phyloP scores from a whole-genome alignment of 2,113 vertebrate genomes.

The Syngnathus typhle region DNA sequence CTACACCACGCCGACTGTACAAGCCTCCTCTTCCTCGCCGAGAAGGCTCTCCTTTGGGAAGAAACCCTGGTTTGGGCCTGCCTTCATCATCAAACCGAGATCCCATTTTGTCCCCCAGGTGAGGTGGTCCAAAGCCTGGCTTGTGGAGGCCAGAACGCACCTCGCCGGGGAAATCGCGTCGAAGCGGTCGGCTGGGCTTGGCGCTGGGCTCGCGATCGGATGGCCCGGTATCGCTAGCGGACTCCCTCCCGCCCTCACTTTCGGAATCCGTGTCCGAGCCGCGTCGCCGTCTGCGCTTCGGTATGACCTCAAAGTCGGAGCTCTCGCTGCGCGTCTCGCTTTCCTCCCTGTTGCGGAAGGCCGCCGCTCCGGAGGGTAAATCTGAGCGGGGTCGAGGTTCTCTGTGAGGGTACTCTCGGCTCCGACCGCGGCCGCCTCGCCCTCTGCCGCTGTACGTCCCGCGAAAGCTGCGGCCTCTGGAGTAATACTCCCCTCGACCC shows the following conservation, averaged over 20 bases:
- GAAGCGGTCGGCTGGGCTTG: slow-evolving; percentile 78
- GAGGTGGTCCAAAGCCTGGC: slow-evolving; percentile 56
- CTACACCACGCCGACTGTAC: slow-evolving; percentile 78
- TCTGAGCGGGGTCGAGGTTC: slow-evolving; percentile 83
- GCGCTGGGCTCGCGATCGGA: slow-evolving; percentile 86
- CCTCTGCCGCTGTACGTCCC: slow-evolving; percentile 88
- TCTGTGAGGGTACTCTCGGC: slow-evolving; percentile 84
- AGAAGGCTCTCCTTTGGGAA: slow-evolving; percentile 91
- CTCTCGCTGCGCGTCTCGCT: slow-evolving; percentile 97
- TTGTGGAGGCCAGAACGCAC: slow-evolving; percentile 51
- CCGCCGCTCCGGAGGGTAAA: slow-evolving; percentile 59
- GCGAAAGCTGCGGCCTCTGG: slow-evolving; percentile 89
- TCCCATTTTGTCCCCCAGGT: slow-evolving; percentile 54
- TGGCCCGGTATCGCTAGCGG: slow-evolving; percentile 88
- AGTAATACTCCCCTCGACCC: slow-evolving; percentile 93
- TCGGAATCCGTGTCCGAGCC: slow-evolving; percentile 97
- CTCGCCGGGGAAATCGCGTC: slow-evolving; percentile 63
- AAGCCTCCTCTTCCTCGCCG: slow-evolving; percentile 86
- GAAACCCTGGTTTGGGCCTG: slow-evolving; percentile 86
- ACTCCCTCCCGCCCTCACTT: slow-evolving; percentile 87
- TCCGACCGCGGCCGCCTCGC: slow-evolving; percentile 83
- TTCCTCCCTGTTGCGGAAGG: slow-evolving; percentile 84
- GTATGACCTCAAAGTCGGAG: slow-evolving; percentile 93
- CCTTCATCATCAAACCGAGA: slow-evolving; percentile 75
- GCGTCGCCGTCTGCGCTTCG: slow-evolving; percentile 85